Conservation (phyloP, 35 echinoderm and acorn worm genomes). For the Strongylocentrotus purpuratus region DNA sequence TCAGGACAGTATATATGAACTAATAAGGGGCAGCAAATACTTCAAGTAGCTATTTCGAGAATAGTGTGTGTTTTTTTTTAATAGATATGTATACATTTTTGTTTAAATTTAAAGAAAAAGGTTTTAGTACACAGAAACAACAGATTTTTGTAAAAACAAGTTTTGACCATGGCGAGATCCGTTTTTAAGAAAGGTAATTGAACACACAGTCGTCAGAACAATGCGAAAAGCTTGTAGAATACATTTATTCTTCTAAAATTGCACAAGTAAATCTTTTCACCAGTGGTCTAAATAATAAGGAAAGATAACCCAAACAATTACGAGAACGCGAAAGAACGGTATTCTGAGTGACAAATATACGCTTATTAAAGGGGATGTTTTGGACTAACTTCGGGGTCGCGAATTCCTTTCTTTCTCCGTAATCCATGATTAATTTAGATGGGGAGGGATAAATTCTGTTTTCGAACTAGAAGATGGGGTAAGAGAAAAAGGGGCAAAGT, state of each 20-base stretch:
- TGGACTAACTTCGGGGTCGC: neutral
- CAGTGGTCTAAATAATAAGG: neutral
- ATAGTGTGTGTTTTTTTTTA: no score
- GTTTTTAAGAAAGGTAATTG: neutral
- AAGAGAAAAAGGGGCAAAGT: neutral
- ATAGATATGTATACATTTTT: no score
- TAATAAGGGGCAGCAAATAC: no score
- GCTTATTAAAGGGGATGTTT: neutral
- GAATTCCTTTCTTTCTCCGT: neutral
- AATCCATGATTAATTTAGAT: neutral
- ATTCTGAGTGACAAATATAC: neutral
- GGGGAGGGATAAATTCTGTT: neutral
- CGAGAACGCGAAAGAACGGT: no score
- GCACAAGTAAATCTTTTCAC: neutral
- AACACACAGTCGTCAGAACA: neutral
- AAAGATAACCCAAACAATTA: neutral
- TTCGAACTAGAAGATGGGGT: neutral
- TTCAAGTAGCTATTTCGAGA: no score
- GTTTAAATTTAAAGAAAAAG: no score
- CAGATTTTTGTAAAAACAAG: neutral
- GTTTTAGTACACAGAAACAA: no score
- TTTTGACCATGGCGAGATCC: neutral
- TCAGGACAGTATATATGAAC: no score
- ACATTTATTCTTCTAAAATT: neutral
- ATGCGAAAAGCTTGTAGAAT: neutral